Conservation (phyloP, 2,888 invertebrate genomes). For the Apodemia duryi region DNA sequence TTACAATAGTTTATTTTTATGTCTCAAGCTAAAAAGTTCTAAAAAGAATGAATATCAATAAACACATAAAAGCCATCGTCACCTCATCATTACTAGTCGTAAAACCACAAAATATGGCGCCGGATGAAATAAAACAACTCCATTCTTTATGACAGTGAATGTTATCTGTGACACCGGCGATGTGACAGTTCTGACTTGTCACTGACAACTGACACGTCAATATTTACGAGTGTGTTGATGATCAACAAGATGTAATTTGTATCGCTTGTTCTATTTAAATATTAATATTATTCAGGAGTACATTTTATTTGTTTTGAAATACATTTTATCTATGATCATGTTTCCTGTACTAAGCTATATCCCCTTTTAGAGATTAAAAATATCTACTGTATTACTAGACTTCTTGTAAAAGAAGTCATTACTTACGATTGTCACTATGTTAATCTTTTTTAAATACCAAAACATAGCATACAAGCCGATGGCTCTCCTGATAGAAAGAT, state of each 20-base stretch:
- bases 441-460: no score
- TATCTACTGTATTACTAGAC: no score
- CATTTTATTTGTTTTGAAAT: no score
- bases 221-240: slow-evolving; percentile 34
- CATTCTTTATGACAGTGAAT: slow-evolving; percentile 28
- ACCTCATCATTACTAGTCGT: slow-evolving; percentile 27
- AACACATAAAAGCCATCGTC: slow-evolving; percentile 23
- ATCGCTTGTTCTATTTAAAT: slow-evolving; percentile 12
- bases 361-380: no score
- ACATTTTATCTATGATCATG: no score
- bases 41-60: slow-evolving; percentile 14
- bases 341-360: no score
- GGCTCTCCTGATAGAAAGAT: no score
- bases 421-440: no score
- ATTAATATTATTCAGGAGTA: neutral
- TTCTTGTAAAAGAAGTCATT: no score
- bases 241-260: slow-evolving; percentile 21
- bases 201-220: slow-evolving; percentile 33
- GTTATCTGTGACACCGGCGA: slow-evolving; percentile 22
- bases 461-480: no score
- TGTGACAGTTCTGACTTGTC: slow-evolving; percentile 32
- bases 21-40: slow-evolving; percentile 7
- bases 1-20: slow-evolving; percentile 8
- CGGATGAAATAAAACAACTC: slow-evolving; percentile 29
- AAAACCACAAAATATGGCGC: slow-evolving; percentile 26